A percentile compares a stretch with the other conserved stretches of the same genome.
phyloP scores from a whole-genome alignment of 2,113 vertebrate genomes.

The Crotalus helleri region DNA sequence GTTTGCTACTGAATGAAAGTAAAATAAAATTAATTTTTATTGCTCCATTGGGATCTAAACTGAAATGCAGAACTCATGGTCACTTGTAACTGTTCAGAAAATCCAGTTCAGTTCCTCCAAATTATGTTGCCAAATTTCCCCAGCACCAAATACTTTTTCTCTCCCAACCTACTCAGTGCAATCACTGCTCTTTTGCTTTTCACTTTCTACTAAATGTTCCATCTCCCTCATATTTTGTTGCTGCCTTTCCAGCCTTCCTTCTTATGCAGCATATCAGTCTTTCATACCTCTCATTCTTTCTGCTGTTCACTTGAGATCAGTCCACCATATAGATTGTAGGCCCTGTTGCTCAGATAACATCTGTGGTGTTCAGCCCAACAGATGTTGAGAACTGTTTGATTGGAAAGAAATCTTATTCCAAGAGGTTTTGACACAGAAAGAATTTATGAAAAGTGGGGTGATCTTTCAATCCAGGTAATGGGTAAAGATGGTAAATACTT shows the following conservation, averaged over 20 bases:
- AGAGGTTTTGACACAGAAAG: neutral
- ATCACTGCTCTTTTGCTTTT: neutral
- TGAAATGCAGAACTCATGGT: neutral
- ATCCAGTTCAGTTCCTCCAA: neutral
- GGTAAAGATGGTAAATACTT: neutral
- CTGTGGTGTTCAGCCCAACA: neutral
- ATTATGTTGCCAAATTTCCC: neutral
- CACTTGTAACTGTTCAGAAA: neutral
- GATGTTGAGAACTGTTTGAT: neutral
- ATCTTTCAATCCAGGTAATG: neutral
- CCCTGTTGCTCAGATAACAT: neutral
- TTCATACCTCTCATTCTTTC: neutral
- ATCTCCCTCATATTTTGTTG: neutral
- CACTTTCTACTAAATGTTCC: neutral
- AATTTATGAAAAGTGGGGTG: neutral
- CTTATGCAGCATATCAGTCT: neutral
- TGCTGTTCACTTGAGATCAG: neutral
- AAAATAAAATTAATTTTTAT: constrained; percentile 6
- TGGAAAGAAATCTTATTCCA: neutral
- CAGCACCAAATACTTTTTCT: neutral
- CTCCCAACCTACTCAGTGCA: neutral
- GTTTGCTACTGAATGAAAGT: neutral
- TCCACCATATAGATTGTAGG: neutral
- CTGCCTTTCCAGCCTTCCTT: neutral
- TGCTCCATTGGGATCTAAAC: constrained; percentile 5